Conservation (phyloP, 2,797 vertebrate species). For the Miichthys miiuy region DNA sequence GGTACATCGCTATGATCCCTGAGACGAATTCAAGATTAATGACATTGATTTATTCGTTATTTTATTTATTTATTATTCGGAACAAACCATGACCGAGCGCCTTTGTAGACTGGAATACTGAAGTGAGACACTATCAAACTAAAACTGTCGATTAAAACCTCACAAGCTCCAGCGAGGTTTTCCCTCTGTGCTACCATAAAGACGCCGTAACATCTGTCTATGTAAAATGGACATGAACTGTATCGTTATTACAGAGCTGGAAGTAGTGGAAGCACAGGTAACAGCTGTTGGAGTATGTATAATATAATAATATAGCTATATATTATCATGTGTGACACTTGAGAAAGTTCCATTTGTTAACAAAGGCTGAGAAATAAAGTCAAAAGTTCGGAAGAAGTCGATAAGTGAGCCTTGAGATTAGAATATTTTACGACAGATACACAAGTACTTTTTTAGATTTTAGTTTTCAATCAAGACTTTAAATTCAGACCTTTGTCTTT, state of each 20-base stretch:
- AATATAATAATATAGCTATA: not conserved
- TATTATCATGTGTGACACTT: not conserved
- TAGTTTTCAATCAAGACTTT: not conserved
- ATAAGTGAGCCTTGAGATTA: not conserved
- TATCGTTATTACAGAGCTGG: not conserved
- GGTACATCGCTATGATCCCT: not conserved
- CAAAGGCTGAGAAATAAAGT: not conserved
- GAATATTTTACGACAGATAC: not conserved
- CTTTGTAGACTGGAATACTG: constrained; percentile 24
- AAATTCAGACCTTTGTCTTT: not conserved
- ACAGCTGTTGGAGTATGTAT: not conserved
- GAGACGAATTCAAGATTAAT: constrained; percentile 34
- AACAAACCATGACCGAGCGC: constrained; percentile 1
- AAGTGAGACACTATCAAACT: constrained; percentile 6
- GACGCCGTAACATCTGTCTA: not conserved
- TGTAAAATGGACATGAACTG: not conserved
- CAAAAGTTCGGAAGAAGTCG: not conserved
- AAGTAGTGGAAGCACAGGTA: not conserved
- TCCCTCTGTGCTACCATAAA: not conserved
- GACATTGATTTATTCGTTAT: constrained; percentile 43
- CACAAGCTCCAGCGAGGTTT: not conserved
- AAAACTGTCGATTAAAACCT: not conserved
- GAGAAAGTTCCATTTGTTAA: not conserved
- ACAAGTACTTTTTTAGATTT: not conserved
- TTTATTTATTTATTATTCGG: constrained; percentile 26